Evolutionary conservation across 2,113 vertebrate species (phyloP), one percentile per base, ranked within the genome.

Genomic region (Recurvirostra avosetta): DNA sequence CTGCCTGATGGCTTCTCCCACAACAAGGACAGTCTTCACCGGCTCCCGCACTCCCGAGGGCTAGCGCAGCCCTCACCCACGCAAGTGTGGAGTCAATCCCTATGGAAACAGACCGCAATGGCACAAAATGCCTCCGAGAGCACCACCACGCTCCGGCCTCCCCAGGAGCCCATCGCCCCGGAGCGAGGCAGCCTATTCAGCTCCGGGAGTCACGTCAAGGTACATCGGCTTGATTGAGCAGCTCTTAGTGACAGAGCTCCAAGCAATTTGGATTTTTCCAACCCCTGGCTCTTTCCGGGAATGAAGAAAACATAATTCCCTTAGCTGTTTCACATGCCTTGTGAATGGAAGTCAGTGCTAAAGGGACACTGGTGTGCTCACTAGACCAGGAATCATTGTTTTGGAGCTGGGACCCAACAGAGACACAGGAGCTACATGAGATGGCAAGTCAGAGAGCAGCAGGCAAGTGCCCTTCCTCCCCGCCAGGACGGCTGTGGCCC

Each of bases 91-190:
- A 53, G 41, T n/a, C 20, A 62, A 0, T 34, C 55, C 71, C 67
- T 12, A 6, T 3, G 49, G 7, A 73, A 41, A 73, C 5, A 8
- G 13, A 22, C 0, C 2, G 23, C 6, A 1, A 63, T 0, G 11
- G 55, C 30, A 52, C n/a, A 4, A 8, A 27, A 72, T 1, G 1
- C 15, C 45, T 82, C n/a, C 3, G 1, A 25, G 27, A 40, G 40
- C 49, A 52, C 8, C n/a, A 11, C 12, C 2, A 1, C 1, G 4
- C 26, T 70, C 34, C 26, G 7, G 40, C 36, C 43, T 15, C 43
- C 22, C n/a, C 12, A 5, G 71, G 15, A 90, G 43, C 43, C 49
- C 43, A 36, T 23, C 26, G 6, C 27, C 3, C 15, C 0, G 34
- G 19, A 47, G 62, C 22, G 3, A 36, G 45, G 72, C 58, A 45